phyloP scores from a whole-genome alignment of 1,140 invertebrate genomes.

The Trichonephila clavata region DNA sequence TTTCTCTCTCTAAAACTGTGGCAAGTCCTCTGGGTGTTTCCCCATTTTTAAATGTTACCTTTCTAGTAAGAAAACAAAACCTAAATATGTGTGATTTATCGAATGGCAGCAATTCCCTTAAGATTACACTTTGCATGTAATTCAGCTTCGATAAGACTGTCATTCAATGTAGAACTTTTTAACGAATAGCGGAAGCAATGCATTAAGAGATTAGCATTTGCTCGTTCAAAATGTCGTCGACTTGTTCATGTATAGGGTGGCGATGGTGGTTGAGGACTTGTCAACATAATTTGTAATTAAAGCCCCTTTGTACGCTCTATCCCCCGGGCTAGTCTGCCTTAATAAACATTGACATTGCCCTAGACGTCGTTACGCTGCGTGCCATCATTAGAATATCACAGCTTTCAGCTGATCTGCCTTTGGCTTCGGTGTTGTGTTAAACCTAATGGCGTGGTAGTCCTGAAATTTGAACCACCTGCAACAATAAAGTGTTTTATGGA shows the following conservation, averaged over 20 bases:
- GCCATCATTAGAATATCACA: slow-evolving; percentile 19
- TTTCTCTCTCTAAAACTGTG: background rate
- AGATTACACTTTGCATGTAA: background rate
- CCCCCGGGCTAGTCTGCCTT: background rate
- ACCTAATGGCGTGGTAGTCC: background rate
- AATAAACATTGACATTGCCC: slow-evolving; percentile 32
- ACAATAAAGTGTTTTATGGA: background rate
- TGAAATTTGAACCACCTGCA: background rate
- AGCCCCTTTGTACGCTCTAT: slow-evolving; percentile 1
- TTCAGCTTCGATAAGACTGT: background rate
- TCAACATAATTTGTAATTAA: slow-evolving; percentile 42
- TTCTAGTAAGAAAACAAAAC: background rate
- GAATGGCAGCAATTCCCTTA: background rate
- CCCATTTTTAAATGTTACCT: background rate
- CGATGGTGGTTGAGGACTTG: background rate
- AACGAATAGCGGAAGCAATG: slow-evolving; percentile 24
- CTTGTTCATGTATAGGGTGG: no score
- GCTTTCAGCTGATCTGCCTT: background rate
- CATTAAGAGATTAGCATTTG: slow-evolving; percentile 40
- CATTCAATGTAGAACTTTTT: background rate
- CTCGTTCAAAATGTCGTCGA: background rate
- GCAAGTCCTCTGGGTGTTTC: background rate
- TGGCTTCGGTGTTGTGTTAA: background rate
- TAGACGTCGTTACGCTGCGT: background rate
- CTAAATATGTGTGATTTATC: slow-evolving; percentile 3